A percentile compares a stretch with the other conserved stretches of the same genome.
These are phyloP conservation scores for Hylia prasina DNA, from an alignment of 2,113 vertebrate species.

Conservation along the genomic window DNA sequence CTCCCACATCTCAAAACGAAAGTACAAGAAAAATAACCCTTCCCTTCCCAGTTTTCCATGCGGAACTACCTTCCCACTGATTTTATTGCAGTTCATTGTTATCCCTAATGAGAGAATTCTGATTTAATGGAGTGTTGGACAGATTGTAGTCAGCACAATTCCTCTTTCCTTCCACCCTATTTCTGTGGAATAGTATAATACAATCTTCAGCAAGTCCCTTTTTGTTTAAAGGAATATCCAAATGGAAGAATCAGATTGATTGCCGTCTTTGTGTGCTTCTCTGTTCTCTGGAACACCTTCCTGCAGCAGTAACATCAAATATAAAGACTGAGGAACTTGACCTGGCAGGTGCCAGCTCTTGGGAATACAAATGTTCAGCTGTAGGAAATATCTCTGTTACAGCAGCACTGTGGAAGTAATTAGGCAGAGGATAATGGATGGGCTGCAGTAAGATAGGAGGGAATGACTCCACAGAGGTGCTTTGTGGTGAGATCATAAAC, in stretches of 20 bases:
- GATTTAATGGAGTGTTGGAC: not conserved
- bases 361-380: not conserved
- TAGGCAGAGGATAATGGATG: not conserved
- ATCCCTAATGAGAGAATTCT: not conserved
- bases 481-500: not conserved
- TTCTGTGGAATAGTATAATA: not conserved
- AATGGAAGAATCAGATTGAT: not conserved
- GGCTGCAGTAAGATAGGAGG: not conserved
- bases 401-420: not conserved
- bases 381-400: not conserved
- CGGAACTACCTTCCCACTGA: not conserved
- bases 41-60: not conserved
- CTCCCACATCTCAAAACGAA: not conserved
- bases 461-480: not conserved
- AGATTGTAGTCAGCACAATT: not conserved
- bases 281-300: not conserved
- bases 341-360: not conserved
- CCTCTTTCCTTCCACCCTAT: not conserved
- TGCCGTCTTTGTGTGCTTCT: not conserved
- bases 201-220: not conserved
- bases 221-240: not conserved
- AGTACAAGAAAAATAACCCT: not conserved
- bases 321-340: not conserved
- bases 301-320: not conserved
- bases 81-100: not conserved